Base-by-base conservation (phyloP, 2,888 invertebrate species). In the Caenorhabditis sp. region DNA sequence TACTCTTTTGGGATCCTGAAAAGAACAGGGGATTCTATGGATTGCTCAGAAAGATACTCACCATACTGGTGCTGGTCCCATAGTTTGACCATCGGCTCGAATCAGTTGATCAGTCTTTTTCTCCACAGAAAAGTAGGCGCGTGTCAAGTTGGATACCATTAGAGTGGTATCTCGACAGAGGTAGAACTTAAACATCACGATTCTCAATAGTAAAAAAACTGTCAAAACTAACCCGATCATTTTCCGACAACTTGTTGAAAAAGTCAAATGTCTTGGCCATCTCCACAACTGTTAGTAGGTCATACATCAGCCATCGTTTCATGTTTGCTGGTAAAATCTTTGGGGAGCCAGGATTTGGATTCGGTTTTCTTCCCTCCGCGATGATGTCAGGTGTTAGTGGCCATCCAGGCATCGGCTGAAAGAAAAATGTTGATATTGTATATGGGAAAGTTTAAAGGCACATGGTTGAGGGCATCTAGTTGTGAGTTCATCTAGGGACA, bases 351-450 rank as follows among this genome's bases (percentile, higher is more conserved):
- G 77, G 69, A 12, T 28, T 44, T 19, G 61, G 26, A 31, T 51
- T 61, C 0, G 69, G 69, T 28, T 63, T 77, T 22, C 68, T 12
- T 0, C 56, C 35, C 47, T 69, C 47, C 2, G 54, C 79, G n/a
- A 70, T 51, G 1, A 38, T 44, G 22, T 63, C 70, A 1, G 51
- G 63, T 8, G 51, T 10, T 16, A 79, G 31, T 0, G 79, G 79
- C 79, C 79, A 79, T 19, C 79, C 79, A 44, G 79, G 70, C 79
- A 79, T 79, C 2, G 70, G 70, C 64, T 77, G 68, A 24, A 76
- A 76, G 16, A 31, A 31, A 28, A 26, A 2, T 54, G 19, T 51
- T 28, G 24, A 10, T 63, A 3, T 10, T 16, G 10, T 5, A 7
- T 14, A 8, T 44, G 44, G 16, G 16, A n/a, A n/a, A n/a, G n/a